Base-by-base conservation (phyloP, 2,113 vertebrate genomes). In the Chionis minor region DNA sequence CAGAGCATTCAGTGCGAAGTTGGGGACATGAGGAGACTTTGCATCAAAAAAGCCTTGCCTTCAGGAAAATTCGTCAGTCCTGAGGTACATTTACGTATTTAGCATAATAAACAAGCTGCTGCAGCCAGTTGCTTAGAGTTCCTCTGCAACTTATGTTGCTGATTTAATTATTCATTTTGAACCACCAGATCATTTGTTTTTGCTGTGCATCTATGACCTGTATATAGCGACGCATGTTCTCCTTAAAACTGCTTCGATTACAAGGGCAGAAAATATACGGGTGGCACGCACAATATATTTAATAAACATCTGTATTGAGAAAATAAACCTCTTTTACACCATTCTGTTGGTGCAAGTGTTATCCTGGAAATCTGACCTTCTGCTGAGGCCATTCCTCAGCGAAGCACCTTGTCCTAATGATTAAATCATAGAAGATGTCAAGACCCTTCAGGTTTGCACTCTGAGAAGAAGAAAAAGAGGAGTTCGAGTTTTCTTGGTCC, bases 291-390 rank as follows among this genome's bases (percentile, higher is more conserved):
- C 78, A 54, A 65, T 38, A 47, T 47, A 58, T 58, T 90, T 80
- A 77, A 78, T 77, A 82, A 90, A 90, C 82, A 80, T 32, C 62
- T 54, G 10, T 56, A 61, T 30, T 4, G 86, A 94, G 84, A 80
- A 92, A 87, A 84, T 38, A 89, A 91, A 82, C 65, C 52, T 91
- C 35, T 69, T 66, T 66, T 72, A 24, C 70, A 82, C 19, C n/a
- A 27, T 63, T 82, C 77, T 94, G 62, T 55, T 72, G 74, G 80
- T 94, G 69, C 69, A 84, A 87, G 81, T 49, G 86, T 69, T 91
- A 87, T 63, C 62, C 87, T 81, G 88, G 88, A 95, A 83, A 85
- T 62, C 85, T 70, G 88, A 93, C 38, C 90, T 90, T 62, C 87
- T 62, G 33, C 65, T 38, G 71, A 88, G 75, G 58, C 72, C 3